phyloP scores from a whole-genome alignment of 2,888 invertebrate genomes.

The Lycophotia porphyrea region DNA sequence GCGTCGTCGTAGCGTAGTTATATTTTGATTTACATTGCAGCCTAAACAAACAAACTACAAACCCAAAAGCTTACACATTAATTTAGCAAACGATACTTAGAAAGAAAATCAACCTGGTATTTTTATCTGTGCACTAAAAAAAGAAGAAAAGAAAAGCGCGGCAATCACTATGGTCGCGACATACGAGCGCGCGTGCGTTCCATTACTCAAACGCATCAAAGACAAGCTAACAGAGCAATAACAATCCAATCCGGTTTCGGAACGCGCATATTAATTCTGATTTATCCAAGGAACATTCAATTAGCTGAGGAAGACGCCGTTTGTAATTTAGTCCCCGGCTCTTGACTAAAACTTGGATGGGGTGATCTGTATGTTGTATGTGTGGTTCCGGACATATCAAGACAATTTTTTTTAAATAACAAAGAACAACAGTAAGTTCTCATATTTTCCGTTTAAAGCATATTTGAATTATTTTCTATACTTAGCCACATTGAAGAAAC shows the following conservation, averaged over 20 bases:
- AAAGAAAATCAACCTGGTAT: conserved; percentile 34
- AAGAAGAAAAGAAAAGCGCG: conserved; percentile 39
- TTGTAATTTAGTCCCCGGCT: conserved; percentile 73
- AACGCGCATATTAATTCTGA: conserved; percentile 79
- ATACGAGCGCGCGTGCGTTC: conserved; percentile 66
- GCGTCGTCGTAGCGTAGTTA: neutral
- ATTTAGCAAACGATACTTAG: conserved; percentile 16
- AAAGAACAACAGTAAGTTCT: neutral
- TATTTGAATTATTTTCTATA: neutral
- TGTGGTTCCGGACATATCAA: conserved; percentile 46
- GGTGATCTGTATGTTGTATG: conserved; percentile 41
- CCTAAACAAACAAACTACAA: neutral
- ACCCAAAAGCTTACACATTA: neutral
- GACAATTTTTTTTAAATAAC: neutral
- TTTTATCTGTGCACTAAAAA: conserved; percentile 41
- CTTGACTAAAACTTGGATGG: conserved; percentile 58
- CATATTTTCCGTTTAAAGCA: neutral
- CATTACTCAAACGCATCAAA: conserved; percentile 76
- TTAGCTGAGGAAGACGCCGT: conserved; percentile 79
- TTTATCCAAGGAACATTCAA: conserved; percentile 83
- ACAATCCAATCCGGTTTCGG: conserved; percentile 75
- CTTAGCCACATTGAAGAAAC: neutral
- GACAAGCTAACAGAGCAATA: conserved; percentile 77
- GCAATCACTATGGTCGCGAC: conserved; percentile 64
- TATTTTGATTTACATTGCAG: neutral